Percentiles rank a stretch among this genome's conserved stretches.
These are phyloP conservation scores for Acestrorhynchus altus DNA, from an alignment of 2,797 vertebrate species.

Conservation along the genomic window DNA sequence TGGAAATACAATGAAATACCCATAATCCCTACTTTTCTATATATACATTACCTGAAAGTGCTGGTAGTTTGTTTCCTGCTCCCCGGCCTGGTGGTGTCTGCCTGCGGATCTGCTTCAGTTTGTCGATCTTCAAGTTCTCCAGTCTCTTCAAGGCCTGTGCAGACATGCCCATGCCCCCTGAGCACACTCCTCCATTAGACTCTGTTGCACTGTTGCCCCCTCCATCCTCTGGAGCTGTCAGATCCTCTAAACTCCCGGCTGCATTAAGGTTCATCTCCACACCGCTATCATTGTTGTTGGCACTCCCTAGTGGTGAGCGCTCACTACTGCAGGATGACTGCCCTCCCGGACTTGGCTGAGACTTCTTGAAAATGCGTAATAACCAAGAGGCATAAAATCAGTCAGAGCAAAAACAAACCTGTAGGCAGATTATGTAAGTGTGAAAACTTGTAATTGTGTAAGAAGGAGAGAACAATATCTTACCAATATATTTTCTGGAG, in stretches of 20 bases:
- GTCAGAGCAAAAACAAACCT: not conserved
- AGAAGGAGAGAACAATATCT: constrained; percentile 55
- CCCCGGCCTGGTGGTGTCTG: constrained; percentile 77
- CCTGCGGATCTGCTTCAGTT: constrained; percentile 89
- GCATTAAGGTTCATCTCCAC: constrained; percentile 97
- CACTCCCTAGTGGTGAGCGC: constrained; percentile 91
- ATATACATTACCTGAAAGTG: constrained; percentile 82
- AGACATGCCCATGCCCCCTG: constrained; percentile 83
- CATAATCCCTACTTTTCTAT: not conserved
- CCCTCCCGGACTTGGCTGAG: constrained; percentile 91
- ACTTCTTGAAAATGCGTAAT: constrained; percentile 82
- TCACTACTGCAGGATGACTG: constrained; percentile 97
- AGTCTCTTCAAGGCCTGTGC: constrained; percentile 89
- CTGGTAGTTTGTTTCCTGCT: constrained; percentile 82
- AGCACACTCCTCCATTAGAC: constrained; percentile 72
- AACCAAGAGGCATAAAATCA: not conserved
- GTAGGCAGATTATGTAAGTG: not conserved
- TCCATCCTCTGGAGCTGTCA: constrained; percentile 89
- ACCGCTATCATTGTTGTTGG: constrained; percentile 96
- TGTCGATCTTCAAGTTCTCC: constrained; percentile 96
- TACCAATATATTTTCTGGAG: constrained; percentile 87
- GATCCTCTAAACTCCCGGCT: constrained; percentile 92
- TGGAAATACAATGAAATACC: not conserved
- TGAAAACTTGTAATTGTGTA: not conserved
- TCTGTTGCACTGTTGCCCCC: constrained; percentile 77